phyloP scores from a whole-genome alignment of 2,888 invertebrate genomes.

The Cosmia trapezina region DNA sequence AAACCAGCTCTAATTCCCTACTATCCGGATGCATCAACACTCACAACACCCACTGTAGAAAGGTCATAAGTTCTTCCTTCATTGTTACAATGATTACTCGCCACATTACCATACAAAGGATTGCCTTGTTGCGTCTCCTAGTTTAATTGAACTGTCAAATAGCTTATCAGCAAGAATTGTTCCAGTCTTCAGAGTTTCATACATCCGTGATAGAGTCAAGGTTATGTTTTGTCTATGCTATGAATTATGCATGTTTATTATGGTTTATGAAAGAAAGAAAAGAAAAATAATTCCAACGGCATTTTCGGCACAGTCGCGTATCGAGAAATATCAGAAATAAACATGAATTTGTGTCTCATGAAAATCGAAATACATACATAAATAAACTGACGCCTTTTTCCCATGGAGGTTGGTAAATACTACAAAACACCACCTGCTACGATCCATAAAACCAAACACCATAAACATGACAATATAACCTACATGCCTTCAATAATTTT shows the following conservation, averaged over 20 bases:
- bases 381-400: too few species aligned
- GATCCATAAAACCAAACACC: too few species aligned
- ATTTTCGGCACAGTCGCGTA: not conserved
- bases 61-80: slow-evolving; percentile 64
- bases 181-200: slow-evolving; percentile 36
- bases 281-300: not conserved
- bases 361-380: not conserved
- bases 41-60: slow-evolving; percentile 47
- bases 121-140: slow-evolving; percentile 66
- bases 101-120: slow-evolving; percentile 77
- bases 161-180: slow-evolving; percentile 64
- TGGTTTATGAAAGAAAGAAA: too few species aligned
- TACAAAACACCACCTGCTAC: too few species aligned
- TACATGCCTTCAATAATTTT: not conserved
- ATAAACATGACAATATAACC: not conserved
- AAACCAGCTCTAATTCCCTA: not conserved
- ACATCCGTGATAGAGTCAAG: slow-evolving; percentile 61
- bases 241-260: not conserved
- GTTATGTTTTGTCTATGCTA: slow-evolving; percentile 39
- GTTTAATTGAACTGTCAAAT: slow-evolving; percentile 77
- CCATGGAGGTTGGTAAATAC: too few species aligned
- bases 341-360: not conserved
- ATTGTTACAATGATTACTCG: slow-evolving; percentile 66
- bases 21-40: slow-evolving; percentile 35
- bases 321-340: not conserved